Evolutionary conservation across 23 tunicate species (phyloP).

Genomic region (Ascidia mentula): DNA sequence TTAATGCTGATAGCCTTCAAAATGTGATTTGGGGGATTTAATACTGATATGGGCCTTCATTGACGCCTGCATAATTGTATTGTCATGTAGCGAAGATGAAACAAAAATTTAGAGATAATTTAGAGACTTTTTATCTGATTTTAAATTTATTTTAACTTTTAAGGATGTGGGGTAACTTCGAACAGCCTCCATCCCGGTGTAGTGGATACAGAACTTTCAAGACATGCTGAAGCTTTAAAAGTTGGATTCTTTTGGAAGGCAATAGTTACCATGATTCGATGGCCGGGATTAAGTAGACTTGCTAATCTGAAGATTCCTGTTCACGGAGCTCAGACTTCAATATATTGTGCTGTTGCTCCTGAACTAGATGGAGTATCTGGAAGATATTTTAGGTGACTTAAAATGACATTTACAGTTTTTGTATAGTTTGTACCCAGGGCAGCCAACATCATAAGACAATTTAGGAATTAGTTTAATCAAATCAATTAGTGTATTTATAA

Average conservation of each 20-base stretch:
- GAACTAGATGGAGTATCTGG: conserved; percentile 42
- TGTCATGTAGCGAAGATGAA: no score
- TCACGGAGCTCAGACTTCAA: conserved; percentile 59
- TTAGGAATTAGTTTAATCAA: no score
- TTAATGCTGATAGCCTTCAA: no score
- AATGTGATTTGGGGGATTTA: no score
- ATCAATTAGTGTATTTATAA: no score
- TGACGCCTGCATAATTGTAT: no score
- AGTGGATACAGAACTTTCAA: not conserved
- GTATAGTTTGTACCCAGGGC: no score
- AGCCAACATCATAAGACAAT: no score
- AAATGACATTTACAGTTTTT: no score
- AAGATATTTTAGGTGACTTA: conserved; percentile 26
- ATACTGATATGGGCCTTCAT: no score
- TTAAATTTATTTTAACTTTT: not conserved
- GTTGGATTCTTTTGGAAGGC: not conserved
- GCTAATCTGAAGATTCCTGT: conserved; percentile 29
- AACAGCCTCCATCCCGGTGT: conserved; percentile 11
- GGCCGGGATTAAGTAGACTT: not conserved
- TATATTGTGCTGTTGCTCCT: conserved; percentile 57
- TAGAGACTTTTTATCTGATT: not conserved
- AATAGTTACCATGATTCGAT: not conserved
- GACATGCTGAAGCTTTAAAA: conserved; percentile 5
- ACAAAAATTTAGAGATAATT: no score
- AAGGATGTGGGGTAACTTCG: not conserved